Base-by-base conservation (phyloP, 2,888 invertebrate genomes). In the Idaea aversata region DNA sequence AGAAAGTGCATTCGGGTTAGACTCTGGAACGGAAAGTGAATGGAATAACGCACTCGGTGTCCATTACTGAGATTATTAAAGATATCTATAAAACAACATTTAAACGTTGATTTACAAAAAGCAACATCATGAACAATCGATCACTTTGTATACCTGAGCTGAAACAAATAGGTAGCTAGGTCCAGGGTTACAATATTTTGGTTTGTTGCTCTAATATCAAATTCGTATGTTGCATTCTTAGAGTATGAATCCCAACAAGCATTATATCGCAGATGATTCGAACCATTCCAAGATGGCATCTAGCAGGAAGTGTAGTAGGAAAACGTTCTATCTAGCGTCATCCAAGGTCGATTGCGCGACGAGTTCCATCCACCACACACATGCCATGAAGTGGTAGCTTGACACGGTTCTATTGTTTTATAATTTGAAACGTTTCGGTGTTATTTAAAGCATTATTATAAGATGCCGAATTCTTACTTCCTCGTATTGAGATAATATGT, bases 221-320 rank as follows among this genome's bases (percentile, higher is more conserved):
- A 64, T 64, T 59, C 59, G 58, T 64, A 64, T 61, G 10, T 13
- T 47, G 7, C 7, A 13, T 47, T 25, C 25, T 25, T 3, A 25
- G 25, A 25, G 25, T 25, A 25, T 3, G 25, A 25, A 25, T 25
- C 25, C 25, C 25, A 25, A 25, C 25, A 25, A 25, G 47, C 47
- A 47, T 47, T 47, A 47, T 47, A 47, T 47, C 47, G 47, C 47
- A 47, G 63, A 61, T 65, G 65, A 65, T 77, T 77, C 75, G 76
- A 82, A 79, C 78, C 81, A 77, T 81, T 78, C 81, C 78, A 85
- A 90, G 89, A 90, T 89, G 89, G 87, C 86, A 84, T 84, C 82
- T 77, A 91, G 84, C 87, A 92, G 92, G 92, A 92, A 91, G 89
- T 90, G 79, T 87, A 84, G 88, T 90, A 91, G 90, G 90, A 91